phyloP scores from a whole-genome alignment of 64 coral and sea anemone genomes.

The Montipora foliosa region DNA sequence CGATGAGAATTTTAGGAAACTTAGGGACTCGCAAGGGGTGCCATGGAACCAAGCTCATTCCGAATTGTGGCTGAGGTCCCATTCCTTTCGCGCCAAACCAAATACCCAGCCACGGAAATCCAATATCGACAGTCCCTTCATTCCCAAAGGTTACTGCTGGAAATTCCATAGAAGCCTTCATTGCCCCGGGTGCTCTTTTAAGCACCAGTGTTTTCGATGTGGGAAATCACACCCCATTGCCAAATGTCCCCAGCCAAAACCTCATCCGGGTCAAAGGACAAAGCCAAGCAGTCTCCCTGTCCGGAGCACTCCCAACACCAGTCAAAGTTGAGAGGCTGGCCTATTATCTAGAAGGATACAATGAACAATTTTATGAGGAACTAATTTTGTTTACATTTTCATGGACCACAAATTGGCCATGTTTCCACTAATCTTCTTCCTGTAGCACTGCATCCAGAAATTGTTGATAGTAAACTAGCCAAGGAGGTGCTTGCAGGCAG shows the following conservation, averaged over 20 bases:
- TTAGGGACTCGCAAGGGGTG: too few relatives aligned
- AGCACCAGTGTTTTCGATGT: neutral
- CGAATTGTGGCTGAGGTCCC: too few relatives aligned
- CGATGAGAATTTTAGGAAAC: too few relatives aligned
- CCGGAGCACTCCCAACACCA: constrained; percentile 41
- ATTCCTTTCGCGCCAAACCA: too few relatives aligned
- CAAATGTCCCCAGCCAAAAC: neutral
- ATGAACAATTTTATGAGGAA: neutral
- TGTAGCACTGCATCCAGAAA: neutral
- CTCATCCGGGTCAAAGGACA: neutral
- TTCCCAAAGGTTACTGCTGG: neutral
- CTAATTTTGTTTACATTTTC: neutral
- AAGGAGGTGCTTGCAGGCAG: neutral
- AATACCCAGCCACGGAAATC: neutral
- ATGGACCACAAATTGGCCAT: too few relatives aligned
- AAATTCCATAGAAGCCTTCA: neutral
- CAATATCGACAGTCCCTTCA: neutral
- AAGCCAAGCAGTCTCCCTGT: neutral
- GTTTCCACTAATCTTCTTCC: neutral
- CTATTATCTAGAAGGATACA: constrained; percentile 22
- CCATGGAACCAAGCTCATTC: too few relatives aligned
- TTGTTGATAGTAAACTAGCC: neutral
- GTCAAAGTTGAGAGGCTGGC: constrained; percentile 26
- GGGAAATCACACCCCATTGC: neutral
- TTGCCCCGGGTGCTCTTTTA: neutral